Evolutionary conservation across 2,113 vertebrate species (phyloP), one percentile per base, ranked within the genome.

Genomic region (Takifugu flavidus): DNA sequence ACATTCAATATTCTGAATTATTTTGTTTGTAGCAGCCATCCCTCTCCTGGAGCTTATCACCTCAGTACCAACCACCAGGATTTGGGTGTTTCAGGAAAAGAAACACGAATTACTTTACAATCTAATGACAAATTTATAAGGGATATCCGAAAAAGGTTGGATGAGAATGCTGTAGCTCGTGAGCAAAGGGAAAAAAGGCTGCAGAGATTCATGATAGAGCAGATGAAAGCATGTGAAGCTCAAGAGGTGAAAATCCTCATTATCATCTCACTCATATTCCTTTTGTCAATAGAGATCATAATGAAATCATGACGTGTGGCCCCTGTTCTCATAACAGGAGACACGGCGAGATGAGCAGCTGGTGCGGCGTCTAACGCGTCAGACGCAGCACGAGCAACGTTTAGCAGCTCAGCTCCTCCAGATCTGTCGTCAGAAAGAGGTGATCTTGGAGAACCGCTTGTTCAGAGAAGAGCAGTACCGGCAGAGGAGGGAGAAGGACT

Each of bases 381-480:
- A 95, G 74, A 93, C 95, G 42, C 93, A 94, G 83, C 91, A 94
- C 53, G 97, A 98, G 80, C 90, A 90, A 42, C 88, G 94, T 34
- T 87, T 98, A 46, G 91, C 89, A 0, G 85, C 92, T 55, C 93
- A 98, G 82, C 94, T 99, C 26, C 93, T 96, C 84, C 94, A 96
- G 0, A 87, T 93, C 4, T 91, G 93, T 2, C 89, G 88, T 46
- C 92, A 98, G 65, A 98, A 98, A 73, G 94, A 96, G 49, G 90
- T 95, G 59, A 80, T 99, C 13, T 85, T 83, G 56, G 90, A 94
- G 73, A 98, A 96, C 83, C 91, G 95, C 28, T 87, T 95, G 74
- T 91, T 94, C 87, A 92, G 92, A 71, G 94, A 98, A 85, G 92
- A 90, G 39, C 95, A 99, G 45, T 91, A 91, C 79, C 91, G 96